These are phyloP conservation scores for Eupithecia centaureata DNA, from an alignment of 2,888 invertebrate genomes.

Conservation along the genomic window DNA sequence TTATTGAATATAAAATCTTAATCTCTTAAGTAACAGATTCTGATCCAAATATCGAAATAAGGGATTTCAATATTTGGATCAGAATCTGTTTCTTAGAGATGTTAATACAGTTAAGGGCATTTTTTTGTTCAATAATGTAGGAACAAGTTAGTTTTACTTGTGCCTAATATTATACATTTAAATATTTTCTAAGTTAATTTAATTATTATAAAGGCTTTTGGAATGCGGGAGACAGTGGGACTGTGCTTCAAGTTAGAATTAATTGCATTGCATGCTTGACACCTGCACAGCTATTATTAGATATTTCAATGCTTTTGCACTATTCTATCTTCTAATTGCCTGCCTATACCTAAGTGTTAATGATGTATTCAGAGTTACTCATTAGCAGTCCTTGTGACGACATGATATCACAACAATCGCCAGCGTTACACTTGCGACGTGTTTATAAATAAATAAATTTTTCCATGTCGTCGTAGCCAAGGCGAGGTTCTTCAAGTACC, in stretches of 20 bases:
- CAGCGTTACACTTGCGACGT: conserved; percentile 23
- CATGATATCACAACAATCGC: conserved; percentile 24
- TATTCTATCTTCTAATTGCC: neutral
- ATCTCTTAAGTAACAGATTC: no score
- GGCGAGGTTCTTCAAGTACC: conserved; percentile 12
- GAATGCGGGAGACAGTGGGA: neutral
- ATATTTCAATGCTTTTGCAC: neutral
- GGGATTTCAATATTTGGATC: no score
- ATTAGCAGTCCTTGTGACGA: conserved; percentile 26
- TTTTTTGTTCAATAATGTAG: no score
- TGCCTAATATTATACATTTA: no score
- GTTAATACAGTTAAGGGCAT: no score
- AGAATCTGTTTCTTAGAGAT: no score
- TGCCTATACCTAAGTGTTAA: neutral
- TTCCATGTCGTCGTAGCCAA: conserved; percentile 23
- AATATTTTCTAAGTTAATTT: no score
- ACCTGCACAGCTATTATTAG: neutral
- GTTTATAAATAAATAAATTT: conserved; percentile 25
- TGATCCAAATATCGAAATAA: no score
- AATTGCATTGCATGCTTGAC: neutral
- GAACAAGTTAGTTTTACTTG: no score
- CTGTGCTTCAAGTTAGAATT: neutral
- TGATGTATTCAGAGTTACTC: neutral
- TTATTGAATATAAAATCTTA: neutral
- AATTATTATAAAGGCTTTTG: no score